These are phyloP conservation scores for Mesoclemmys tuberculata DNA, from an alignment of 2,113 vertebrate genomes.

Conservation along the genomic window DNA sequence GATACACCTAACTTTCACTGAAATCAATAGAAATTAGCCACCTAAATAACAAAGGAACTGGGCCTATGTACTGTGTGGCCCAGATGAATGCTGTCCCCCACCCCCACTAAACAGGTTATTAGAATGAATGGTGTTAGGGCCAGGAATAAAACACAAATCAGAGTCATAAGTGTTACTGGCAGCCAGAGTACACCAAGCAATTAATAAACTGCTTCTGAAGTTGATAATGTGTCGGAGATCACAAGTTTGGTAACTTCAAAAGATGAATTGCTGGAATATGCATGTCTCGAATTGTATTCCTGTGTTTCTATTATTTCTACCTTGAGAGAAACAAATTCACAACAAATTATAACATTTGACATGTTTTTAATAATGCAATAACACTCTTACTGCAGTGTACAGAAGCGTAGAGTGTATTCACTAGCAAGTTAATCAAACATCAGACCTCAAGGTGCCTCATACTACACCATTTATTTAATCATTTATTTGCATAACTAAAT, in stretches of 20 bases:
- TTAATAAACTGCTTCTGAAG: conserved; percentile 16
- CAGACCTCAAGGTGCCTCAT: neutral
- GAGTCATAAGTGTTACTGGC: neutral
- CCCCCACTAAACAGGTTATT: neutral
- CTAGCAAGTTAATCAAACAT: neutral
- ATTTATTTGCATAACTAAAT: neutral
- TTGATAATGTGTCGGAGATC: neutral
- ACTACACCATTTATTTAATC: neutral
- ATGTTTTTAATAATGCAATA: neutral
- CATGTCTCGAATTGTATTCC: neutral
- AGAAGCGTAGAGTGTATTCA: neutral
- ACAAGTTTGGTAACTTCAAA: neutral
- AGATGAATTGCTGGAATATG: neutral
- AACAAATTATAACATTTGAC: neutral
- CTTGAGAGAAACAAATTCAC: conserved; percentile 10
- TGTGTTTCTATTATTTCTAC: neutral
- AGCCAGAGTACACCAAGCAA: conserved; percentile 2
- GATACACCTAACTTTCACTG: neutral
- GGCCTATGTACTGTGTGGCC: neutral
- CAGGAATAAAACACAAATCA: neutral
- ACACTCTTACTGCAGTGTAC: neutral
- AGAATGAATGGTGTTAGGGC: neutral
- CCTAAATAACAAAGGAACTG: neutral
- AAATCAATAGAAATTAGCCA: neutral
- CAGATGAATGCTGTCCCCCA: neutral